phyloP scores from a whole-genome alignment of 2,888 invertebrate genomes.

The Tenthredo distinguenda region DNA sequence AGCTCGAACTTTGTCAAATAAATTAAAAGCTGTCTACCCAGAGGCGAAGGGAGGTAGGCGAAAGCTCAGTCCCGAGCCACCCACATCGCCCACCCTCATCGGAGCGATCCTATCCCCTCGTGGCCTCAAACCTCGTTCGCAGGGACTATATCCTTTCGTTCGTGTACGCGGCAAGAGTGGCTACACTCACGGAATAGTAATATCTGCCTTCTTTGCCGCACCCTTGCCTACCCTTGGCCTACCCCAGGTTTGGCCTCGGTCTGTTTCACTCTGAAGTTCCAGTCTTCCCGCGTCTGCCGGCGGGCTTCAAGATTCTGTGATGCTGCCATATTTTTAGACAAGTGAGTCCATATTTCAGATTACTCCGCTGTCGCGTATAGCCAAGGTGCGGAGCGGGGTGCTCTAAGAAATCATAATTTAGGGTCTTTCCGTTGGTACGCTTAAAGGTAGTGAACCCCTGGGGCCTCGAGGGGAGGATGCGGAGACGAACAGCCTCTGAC shows the following conservation, averaged over 20 bases:
- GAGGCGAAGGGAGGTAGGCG: conserved; percentile 19
- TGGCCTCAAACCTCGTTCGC: conserved; percentile 56
- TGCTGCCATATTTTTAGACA: conserved; percentile 65
- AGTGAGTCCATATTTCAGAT: conserved; percentile 66
- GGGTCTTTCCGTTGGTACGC: conserved; percentile 18
- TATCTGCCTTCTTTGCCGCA: conserved; percentile 57
- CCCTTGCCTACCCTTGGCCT: conserved; percentile 47
- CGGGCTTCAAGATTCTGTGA: conserved; percentile 55
- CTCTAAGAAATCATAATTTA: conserved; percentile 45
- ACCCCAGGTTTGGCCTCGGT: conserved; percentile 49
- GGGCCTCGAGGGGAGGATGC: background rate
- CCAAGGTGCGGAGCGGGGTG: conserved; percentile 53
- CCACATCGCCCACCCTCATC: conserved; percentile 47
- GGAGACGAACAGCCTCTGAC: background rate
- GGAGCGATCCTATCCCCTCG: conserved; percentile 55
- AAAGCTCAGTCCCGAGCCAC: conserved; percentile 16
- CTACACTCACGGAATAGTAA: conserved; percentile 67
- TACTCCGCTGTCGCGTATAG: conserved; percentile 55
- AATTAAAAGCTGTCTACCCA: conserved; percentile 68
- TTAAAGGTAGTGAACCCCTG: conserved; percentile 8
- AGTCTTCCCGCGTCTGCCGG: conserved; percentile 51
- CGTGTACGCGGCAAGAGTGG: conserved; percentile 55
- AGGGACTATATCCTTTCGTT: conserved; percentile 55
- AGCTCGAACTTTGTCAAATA: conserved; percentile 71
- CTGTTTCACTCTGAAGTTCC: conserved; percentile 42